These are phyloP conservation scores for Harpagifer antarcticus DNA, from an alignment of 2,797 vertebrate genomes.

Conservation along the genomic window DNA sequence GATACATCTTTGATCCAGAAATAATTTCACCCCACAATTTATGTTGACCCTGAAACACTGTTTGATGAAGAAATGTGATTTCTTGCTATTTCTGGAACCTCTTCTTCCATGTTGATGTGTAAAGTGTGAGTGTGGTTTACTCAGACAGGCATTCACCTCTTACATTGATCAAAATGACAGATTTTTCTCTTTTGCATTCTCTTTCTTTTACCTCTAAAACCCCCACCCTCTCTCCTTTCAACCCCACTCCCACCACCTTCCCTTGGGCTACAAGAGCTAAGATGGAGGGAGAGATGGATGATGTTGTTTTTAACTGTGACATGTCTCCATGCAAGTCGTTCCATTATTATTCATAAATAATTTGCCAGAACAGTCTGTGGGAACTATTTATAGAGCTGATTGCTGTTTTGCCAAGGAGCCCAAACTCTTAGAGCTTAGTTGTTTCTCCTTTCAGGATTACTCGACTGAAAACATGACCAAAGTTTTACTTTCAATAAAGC, in stretches of 20 bases:
- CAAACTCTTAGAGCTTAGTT: slow-evolving; percentile 51
- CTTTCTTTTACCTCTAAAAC: slow-evolving; percentile 22
- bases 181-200: slow-evolving; percentile 45
- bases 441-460: slow-evolving; percentile 25
- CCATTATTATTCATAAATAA: slow-evolving; percentile 84
- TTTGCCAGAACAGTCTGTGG: slow-evolving; percentile 71
- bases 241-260: slow-evolving; percentile 44
- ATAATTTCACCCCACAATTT: slow-evolving; percentile 39
- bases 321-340: slow-evolving; percentile 73
- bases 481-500: slow-evolving; percentile 34
- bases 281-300: slow-evolving; percentile 76
- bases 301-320: slow-evolving; percentile 80
- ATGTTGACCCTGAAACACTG: slow-evolving; percentile 38
- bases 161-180: slow-evolving; percentile 56
- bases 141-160: slow-evolving; percentile 40
- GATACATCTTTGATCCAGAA: slow-evolving; percentile 48
- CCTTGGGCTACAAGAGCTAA: slow-evolving; percentile 57
- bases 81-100: slow-evolving; percentile 54
- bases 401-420: slow-evolving; percentile 65
- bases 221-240: slow-evolving; percentile 28
- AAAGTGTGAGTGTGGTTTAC: slow-evolving; percentile 34
- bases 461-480: slow-evolving; percentile 27
- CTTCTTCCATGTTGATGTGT: slow-evolving; percentile 47
- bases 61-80: slow-evolving; percentile 47
- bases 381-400: slow-evolving; percentile 79